Evolutionary conservation across 2,888 invertebrate species (phyloP).

Genomic region (Ptilodon capucinus): DNA sequence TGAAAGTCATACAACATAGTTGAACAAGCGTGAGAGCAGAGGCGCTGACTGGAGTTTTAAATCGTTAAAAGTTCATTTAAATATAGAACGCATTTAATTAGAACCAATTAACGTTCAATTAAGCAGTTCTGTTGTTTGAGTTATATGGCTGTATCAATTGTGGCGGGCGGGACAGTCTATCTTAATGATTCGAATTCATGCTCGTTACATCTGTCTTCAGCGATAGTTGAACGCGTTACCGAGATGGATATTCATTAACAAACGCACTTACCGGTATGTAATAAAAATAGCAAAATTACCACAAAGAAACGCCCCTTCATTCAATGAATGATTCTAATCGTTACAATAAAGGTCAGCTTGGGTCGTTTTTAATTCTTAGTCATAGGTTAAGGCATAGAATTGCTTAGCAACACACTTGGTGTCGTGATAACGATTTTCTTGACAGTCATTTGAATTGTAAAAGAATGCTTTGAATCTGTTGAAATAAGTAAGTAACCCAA

Average conservation of each 20-base stretch:
- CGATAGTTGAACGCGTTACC: neutral
- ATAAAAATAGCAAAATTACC: slow-evolving; percentile 4
- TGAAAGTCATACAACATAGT: too few species aligned
- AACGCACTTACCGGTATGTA: slow-evolving; percentile 1
- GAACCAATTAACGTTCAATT: slow-evolving; percentile 78
- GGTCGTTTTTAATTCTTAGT: slow-evolving; percentile 19
- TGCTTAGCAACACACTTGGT: slow-evolving; percentile 11
- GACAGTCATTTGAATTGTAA: slow-evolving; percentile 51
- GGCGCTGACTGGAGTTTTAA: slow-evolving; percentile 35
- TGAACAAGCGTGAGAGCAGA: too few species aligned
- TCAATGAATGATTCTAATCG: slow-evolving; percentile 18
- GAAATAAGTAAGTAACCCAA: slow-evolving; percentile 63
- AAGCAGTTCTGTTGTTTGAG: slow-evolving; percentile 69
- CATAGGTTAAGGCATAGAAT: slow-evolving; percentile 18
- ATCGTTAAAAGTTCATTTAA: slow-evolving; percentile 77
- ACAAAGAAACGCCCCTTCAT: slow-evolving; percentile 6
- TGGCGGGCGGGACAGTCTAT: slow-evolving; percentile 57
- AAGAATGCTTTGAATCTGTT: slow-evolving; percentile 47
- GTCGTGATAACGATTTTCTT: slow-evolving; percentile 6
- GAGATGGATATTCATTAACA: neutral
- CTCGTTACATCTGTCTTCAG: slow-evolving; percentile 41
- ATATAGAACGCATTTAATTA: slow-evolving; percentile 81
- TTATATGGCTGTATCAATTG: slow-evolving; percentile 64
- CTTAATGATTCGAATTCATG: slow-evolving; percentile 58
- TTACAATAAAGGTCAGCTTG: slow-evolving; percentile 24